A percentile compares a stretch with the other conserved stretches of the same genome.
phyloP scores from a whole-genome alignment of 2,888 invertebrate genomes.

The Cloeon dipterum region DNA sequence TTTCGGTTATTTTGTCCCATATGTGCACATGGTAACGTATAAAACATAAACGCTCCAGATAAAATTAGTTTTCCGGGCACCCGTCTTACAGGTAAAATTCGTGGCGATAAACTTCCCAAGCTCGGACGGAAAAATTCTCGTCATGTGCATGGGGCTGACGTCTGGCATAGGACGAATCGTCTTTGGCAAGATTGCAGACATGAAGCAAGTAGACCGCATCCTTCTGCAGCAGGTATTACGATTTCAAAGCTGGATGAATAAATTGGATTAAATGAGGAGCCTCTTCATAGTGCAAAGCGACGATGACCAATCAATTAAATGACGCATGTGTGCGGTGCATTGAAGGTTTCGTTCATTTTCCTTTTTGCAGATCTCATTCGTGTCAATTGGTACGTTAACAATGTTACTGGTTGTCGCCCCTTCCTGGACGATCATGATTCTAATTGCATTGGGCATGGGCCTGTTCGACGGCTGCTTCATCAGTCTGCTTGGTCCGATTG shows the following conservation, averaged over 20 bases:
- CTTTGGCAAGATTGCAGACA: constrained; percentile 68
- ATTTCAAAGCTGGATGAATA: too few species aligned
- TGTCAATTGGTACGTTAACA: constrained; percentile 52
- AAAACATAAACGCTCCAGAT: neutral
- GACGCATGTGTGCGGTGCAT: neutral
- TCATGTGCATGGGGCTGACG: constrained; percentile 65
- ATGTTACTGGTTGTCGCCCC: constrained; percentile 47
- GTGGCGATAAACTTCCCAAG: constrained; percentile 35
- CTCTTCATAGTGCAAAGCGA: too few species aligned
- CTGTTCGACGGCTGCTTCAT: constrained; percentile 85
- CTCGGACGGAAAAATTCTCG: constrained; percentile 43
- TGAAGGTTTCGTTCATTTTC: constrained; percentile 3
- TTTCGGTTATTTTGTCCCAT: constrained; percentile 74
- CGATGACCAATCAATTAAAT: neutral
- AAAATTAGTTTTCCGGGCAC: constrained; percentile 7
- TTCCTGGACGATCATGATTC: constrained; percentile 38
- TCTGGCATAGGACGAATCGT: constrained; percentile 66
- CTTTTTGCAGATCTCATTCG: constrained; percentile 35
- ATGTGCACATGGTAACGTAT: constrained; percentile 50
- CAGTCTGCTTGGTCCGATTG: constrained; percentile 73
- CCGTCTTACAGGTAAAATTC: constrained; percentile 36
- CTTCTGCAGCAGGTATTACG: constrained; percentile 47
- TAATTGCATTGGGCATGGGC: constrained; percentile 61
- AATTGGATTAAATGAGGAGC: too few species aligned
- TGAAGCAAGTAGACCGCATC: constrained; percentile 53